A percentile compares a stretch with the other conserved stretches of the same genome.
phyloP scores from a whole-genome alignment of 2,797 vertebrate genomes.

The Spinibarbus caldwelli region DNA sequence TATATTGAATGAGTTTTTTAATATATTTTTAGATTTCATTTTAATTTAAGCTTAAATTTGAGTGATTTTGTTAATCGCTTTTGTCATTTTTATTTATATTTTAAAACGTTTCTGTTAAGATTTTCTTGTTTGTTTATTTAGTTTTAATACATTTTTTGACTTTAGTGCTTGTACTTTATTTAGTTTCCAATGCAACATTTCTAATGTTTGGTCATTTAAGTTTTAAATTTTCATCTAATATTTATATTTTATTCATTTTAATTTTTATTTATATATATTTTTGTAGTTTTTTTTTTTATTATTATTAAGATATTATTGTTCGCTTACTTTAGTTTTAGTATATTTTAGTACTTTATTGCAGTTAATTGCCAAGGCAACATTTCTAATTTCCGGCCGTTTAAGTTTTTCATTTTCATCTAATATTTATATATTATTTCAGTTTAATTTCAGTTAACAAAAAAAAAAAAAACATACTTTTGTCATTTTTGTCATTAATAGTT shows the following conservation, averaged over 20 bases:
- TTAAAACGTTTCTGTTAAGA: no score
- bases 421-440: background rate
- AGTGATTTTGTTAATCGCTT: background rate
- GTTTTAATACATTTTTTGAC: no score
- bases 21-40: background rate
- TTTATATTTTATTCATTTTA: no score
- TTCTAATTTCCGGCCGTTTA: background rate
- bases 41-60: background rate
- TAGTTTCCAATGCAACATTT: no score
- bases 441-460: background rate
- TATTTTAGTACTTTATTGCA: background rate
- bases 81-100: background rate
- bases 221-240: no score
- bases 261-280: no score
- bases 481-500: background rate
- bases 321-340: no score
- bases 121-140: no score
- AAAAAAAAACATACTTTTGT: background rate
- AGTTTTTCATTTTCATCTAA: background rate
- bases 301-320: background rate
- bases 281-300: background rate
- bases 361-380: background rate
- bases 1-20: background rate
- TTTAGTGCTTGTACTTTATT: no score
- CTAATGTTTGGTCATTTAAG: no score